phyloP scores from a whole-genome alignment of 1,140 invertebrate species.

The Brachionus koreanus region DNA sequence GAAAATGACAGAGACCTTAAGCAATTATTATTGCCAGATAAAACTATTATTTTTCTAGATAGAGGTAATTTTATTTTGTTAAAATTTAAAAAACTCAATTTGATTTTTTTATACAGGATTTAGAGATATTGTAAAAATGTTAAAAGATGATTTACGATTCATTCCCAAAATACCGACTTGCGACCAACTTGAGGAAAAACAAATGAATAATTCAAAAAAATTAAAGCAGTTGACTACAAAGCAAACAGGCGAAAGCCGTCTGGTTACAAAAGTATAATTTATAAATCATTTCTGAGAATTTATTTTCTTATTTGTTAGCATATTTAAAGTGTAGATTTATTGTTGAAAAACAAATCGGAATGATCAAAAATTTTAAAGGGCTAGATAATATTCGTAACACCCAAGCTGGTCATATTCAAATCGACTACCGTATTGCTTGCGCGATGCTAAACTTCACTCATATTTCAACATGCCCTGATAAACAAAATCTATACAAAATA shows the following conservation, averaged over 20 bases:
- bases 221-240: neutral
- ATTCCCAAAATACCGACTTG: conserved; percentile 11
- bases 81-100: conserved; percentile 18
- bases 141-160: neutral
- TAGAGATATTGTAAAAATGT: conserved; percentile 23
- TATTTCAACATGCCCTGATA: conserved; percentile 9
- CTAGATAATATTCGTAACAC: conserved; percentile 22
- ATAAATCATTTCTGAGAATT: conserved; percentile 6
- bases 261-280: conserved; percentile 8
- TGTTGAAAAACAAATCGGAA: conserved; percentile 2
- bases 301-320: neutral
- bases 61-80: conserved; percentile 31
- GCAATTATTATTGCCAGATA: conserved; percentile 17
- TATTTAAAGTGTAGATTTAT: conserved; percentile 20
- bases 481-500: neutral
- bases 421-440: neutral
- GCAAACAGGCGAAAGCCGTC: neutral
- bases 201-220: conserved; percentile 24
- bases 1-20: conserved; percentile 5
- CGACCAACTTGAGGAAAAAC: conserved; percentile 27
- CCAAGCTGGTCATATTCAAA: conserved; percentile 25
- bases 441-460: conserved; percentile 17
- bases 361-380: neutral
- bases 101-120: conserved; percentile 11
- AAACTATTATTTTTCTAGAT: conserved; percentile 23